phyloP scores from a whole-genome alignment of 2,888 invertebrate species.

The Mystacides longicornis region DNA sequence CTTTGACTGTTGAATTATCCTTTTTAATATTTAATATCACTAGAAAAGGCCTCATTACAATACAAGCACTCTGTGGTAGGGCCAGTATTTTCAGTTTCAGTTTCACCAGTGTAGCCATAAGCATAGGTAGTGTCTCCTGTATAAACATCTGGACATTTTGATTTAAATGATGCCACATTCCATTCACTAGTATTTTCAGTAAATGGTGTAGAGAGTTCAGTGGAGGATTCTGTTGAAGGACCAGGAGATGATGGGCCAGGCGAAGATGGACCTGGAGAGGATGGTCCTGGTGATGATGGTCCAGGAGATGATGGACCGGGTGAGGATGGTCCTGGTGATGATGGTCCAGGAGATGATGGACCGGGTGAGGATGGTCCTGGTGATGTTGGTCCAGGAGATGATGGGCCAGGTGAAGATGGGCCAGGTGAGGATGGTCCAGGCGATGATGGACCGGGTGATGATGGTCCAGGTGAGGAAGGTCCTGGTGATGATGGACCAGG shows the following conservation, averaged over 20 bases:
- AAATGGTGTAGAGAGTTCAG: not conserved
- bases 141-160: not conserved
- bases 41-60: too few relatives aligned
- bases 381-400: not conserved
- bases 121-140: not conserved
- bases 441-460: not conserved
- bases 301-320: not conserved
- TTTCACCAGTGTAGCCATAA: not conserved
- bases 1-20: too few relatives aligned
- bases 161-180: not conserved
- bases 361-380: not conserved
- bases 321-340: not conserved
- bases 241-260: not conserved
- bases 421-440: not conserved
- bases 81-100: not conserved
- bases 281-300: not conserved
- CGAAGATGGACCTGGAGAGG: not conserved
- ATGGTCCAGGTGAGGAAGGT: not conserved
- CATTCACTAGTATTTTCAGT: not conserved
- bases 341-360: not conserved
- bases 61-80: not conserved
- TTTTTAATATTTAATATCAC: too few relatives aligned
- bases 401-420: not conserved
- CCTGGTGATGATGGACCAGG: not conserved
- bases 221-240: not conserved